phyloP scores from a whole-genome alignment of 1,140 invertebrate species.

The Calycopis cecrops region DNA sequence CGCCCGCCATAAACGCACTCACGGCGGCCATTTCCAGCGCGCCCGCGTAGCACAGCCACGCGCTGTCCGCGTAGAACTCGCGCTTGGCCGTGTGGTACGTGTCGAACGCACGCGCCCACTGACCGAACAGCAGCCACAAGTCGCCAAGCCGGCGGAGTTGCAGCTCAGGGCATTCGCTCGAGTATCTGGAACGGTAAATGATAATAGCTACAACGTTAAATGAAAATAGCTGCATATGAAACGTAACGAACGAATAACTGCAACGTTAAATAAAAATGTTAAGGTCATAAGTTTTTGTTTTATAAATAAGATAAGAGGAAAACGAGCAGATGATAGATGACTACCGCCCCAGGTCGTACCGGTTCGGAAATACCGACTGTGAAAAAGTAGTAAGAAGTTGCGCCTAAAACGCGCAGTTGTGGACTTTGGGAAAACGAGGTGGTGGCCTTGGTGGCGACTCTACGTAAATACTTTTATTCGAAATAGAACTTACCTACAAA shows the following conservation, averaged over 20 bases:
- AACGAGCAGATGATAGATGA: no score
- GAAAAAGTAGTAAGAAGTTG: no score
- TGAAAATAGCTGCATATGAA: neutral
- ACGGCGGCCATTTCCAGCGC: conserved; percentile 96
- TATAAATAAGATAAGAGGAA: no score
- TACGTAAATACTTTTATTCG: no score
- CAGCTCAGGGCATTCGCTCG: conserved; percentile 92
- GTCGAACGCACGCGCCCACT: conserved; percentile 93
- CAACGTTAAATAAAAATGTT: no score
- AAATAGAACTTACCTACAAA: no score
- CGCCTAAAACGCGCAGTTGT: no score
- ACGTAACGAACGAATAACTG: neutral
- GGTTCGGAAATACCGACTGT: no score
- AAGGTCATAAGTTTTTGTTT: no score
- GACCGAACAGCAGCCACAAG: conserved; percentile 96
- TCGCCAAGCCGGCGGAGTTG: conserved; percentile 95
- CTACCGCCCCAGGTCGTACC: no score
- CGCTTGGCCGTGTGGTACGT: conserved; percentile 96
- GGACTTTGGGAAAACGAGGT: no score
- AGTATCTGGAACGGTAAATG: conserved; percentile 88
- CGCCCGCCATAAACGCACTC: conserved; percentile 92
- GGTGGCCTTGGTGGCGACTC: no score
- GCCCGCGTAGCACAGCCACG: conserved; percentile 97
- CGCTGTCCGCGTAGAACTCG: conserved; percentile 96
- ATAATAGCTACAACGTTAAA: conserved; percentile 12